phyloP scores from a whole-genome alignment of 2,797 vertebrate genomes.

The Hydrophis major region DNA sequence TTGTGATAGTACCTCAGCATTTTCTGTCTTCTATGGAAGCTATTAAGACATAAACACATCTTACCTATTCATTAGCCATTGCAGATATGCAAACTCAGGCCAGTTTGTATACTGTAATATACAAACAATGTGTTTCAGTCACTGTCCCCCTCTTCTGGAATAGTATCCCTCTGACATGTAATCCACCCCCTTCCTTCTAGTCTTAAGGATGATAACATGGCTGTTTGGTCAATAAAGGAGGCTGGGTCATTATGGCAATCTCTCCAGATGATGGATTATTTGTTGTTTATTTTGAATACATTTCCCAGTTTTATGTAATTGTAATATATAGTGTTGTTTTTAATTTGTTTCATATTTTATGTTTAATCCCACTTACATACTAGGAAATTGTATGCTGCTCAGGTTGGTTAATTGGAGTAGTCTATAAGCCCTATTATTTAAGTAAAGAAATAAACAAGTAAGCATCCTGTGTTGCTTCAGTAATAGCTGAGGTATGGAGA shows the following conservation, averaged over 20 bases:
- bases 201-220: not conserved
- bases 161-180: not conserved
- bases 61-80: not conserved
- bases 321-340: not conserved
- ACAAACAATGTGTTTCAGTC: not conserved
- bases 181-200: not conserved
- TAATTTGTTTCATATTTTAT: not conserved
- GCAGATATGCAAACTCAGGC: not conserved
- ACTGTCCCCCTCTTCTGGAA: not conserved
- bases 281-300: not conserved
- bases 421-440: not conserved
- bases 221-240: not conserved
- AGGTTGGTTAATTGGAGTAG: not conserved
- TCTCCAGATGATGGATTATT: not conserved
- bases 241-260: not conserved
- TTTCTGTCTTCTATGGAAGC: constrained; percentile 12
- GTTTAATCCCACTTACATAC: not conserved
- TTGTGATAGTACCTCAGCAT: not conserved
- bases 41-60: not conserved
- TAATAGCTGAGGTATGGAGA: not conserved
- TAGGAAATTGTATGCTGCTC: not conserved
- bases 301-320: not conserved
- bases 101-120: not conserved
- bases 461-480: not conserved
- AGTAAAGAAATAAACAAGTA: not conserved